A percentile compares a stretch with the other conserved stretches of the same genome.
Evolutionary conservation across 1,140 invertebrate species (phyloP).

Genomic region (Holcopasites calliopsidis): DNA sequence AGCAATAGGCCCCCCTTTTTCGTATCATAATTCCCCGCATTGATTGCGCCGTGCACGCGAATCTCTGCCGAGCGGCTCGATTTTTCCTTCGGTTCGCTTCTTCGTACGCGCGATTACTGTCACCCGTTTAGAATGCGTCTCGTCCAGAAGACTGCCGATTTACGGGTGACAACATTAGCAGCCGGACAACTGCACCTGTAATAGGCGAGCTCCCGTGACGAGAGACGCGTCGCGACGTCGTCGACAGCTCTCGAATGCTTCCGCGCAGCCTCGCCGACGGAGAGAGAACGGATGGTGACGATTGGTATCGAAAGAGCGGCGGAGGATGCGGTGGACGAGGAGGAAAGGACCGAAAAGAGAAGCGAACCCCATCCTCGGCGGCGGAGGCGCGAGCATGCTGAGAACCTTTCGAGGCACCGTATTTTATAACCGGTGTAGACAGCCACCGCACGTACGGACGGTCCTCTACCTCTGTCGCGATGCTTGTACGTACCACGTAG

Average conservation of each 20-base stretch:
- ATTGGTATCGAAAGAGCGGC: neutral
- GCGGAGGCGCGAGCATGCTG: constrained; percentile 59
- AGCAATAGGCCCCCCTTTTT: constrained; percentile 46
- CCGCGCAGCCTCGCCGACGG: neutral
- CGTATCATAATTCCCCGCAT: constrained; percentile 38
- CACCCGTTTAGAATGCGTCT: constrained; percentile 52
- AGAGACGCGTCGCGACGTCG: constrained; percentile 24
- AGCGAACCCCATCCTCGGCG: constrained; percentile 33
- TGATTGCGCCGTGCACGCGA: constrained; percentile 49
- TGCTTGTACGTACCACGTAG: constrained; percentile 20
- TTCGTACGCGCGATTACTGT: constrained; percentile 5
- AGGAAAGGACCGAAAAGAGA: neutral
- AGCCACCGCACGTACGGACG: constrained; percentile 57
- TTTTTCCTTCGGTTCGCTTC: neutral
- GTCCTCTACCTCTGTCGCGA: constrained; percentile 34
- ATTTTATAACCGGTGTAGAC: constrained; percentile 68
- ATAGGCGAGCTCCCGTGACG: constrained; percentile 42
- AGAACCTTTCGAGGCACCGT: constrained; percentile 60
- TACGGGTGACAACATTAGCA: constrained; percentile 72
- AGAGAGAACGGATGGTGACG: constrained; percentile 3
- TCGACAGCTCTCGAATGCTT: neutral
- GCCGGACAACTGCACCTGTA: constrained; percentile 73
- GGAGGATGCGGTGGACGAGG: neutral
- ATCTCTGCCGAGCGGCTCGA: neutral
- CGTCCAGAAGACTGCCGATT: constrained; percentile 70